phyloP scores from a whole-genome alignment of 2,797 vertebrate genomes.

The Sylvia borin region DNA sequence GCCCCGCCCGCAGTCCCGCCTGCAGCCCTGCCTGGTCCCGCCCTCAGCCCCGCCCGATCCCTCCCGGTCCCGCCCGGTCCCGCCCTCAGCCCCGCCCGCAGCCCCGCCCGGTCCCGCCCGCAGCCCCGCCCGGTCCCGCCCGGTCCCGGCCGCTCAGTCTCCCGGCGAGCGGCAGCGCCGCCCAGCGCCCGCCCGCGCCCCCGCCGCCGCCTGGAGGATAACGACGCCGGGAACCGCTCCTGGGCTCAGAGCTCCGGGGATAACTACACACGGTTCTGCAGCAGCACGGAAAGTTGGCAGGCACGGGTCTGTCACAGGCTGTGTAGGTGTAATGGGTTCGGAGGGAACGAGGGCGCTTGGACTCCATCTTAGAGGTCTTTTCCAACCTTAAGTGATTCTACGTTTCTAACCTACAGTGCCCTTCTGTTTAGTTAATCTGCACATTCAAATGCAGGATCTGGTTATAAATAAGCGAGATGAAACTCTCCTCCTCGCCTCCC shows the following conservation, averaged over 20 bases:
- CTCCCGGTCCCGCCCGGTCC: neutral
- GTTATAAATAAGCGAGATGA: neutral
- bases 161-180: neutral
- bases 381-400: neutral
- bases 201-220: neutral
- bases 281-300: rapidly evolving
- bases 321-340: rapidly evolving
- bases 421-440: neutral
- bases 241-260: rapidly evolving
- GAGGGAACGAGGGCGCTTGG: too few species aligned
- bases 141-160: neutral
- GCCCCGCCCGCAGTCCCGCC: neutral
- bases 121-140: neutral
- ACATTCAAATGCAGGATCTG: neutral
- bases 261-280: rapidly evolving
- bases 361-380: neutral
- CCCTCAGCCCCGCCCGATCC: neutral
- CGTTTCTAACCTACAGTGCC: neutral
- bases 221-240: neutral
- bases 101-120: neutral
- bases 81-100: neutral
- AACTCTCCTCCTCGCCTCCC: rapidly evolving
- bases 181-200: neutral
- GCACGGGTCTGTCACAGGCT: neutral
- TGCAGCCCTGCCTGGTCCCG: neutral